phyloP scores from a whole-genome alignment of 2,113 vertebrate genomes.

The Myotis yumanensis region DNA sequence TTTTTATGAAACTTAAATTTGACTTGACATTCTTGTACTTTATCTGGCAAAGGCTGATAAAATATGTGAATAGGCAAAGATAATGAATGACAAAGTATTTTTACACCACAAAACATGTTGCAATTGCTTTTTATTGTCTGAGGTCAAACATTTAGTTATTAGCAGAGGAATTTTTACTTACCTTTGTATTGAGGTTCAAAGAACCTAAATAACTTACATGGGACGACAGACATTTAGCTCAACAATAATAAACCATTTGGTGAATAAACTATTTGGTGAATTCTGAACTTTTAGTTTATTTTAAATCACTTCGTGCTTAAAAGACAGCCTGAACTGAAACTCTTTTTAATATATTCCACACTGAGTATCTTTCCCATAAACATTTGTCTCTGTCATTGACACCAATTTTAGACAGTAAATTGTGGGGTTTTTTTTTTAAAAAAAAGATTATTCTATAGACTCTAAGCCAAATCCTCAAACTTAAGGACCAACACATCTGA shows the following conservation, averaged over 20 bases:
- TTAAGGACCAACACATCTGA: neutral
- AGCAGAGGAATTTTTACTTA: neutral
- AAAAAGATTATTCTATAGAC: neutral
- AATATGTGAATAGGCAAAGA: neutral
- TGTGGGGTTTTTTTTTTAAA: neutral
- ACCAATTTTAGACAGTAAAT: neutral
- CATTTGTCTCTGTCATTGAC: neutral
- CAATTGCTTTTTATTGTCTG: neutral
- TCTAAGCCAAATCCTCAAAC: neutral
- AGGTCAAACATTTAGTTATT: slow-evolving; percentile 5
- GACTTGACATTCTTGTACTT: neutral
- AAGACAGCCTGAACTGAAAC: neutral
- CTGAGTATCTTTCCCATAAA: neutral
- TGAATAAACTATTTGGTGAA: slow-evolving; percentile 9
- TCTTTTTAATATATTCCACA: neutral
- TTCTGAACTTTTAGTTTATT: slow-evolving; percentile 20
- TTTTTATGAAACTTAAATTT: slow-evolving; percentile 36
- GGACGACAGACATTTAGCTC: neutral
- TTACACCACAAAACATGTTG: neutral
- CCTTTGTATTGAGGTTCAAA: neutral
- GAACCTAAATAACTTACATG: neutral
- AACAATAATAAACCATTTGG: neutral
- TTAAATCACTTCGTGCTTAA: neutral
- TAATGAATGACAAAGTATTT: neutral
- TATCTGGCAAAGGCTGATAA: neutral